Percentiles rank a stretch among this genome's conserved stretches.
Evolutionary conservation across 2,797 vertebrate genomes (phyloP).

Genomic region (Muscicapa striata): DNA sequence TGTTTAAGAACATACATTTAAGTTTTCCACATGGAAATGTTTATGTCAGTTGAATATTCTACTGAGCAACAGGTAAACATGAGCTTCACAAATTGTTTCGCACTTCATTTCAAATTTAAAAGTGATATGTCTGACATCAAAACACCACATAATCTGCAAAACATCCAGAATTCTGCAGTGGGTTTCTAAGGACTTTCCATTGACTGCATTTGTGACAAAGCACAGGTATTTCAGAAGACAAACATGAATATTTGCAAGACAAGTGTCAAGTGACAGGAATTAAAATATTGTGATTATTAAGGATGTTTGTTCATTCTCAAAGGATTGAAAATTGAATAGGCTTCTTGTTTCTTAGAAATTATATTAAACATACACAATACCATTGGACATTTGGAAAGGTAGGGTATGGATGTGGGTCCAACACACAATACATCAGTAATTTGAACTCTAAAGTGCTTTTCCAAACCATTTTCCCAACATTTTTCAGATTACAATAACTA

Average conservation of each 20-base stretch:
- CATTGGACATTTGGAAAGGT: neutral
- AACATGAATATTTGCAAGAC: neutral
- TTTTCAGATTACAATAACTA: neutral
- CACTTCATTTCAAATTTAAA: neutral
- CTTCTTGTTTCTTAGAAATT: neutral
- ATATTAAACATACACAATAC: neutral
- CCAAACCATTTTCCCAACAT: neutral
- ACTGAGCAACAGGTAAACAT: neutral
- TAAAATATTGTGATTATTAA: neutral
- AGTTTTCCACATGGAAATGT: neutral
- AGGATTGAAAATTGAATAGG: neutral
- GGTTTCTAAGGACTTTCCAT: neutral
- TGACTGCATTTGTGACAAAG: neutral
- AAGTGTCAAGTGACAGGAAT: neutral
- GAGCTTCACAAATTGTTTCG: neutral
- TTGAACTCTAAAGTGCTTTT: neutral
- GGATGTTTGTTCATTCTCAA: neutral
- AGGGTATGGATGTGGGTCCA: neutral
- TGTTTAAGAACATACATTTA: neutral
- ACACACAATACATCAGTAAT: neutral
- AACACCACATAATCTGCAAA: neutral
- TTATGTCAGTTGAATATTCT: neutral
- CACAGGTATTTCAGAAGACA: neutral
- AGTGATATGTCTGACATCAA: neutral
- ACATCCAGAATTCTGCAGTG: neutral